These are phyloP conservation scores for Alsophila aescularia DNA, from an alignment of 2,888 invertebrate species.

Conservation along the genomic window DNA sequence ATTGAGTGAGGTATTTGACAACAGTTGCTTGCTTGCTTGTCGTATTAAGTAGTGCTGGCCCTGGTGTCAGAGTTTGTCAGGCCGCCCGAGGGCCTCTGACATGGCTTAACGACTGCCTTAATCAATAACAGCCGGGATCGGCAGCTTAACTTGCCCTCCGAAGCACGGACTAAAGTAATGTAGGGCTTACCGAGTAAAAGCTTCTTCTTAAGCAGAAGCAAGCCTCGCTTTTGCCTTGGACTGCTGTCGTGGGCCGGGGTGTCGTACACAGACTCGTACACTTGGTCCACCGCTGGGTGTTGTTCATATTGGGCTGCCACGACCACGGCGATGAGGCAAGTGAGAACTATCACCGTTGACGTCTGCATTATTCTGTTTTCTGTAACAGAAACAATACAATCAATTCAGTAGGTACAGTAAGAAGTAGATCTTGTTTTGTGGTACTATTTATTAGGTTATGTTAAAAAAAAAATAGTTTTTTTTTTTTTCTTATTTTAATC, in stretches of 20 bases:
- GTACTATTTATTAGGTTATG: too few species aligned
- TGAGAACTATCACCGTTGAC: constrained; percentile 68
- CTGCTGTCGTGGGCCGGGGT: constrained; percentile 65
- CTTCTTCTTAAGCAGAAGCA: constrained; percentile 75
- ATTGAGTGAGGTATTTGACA: too few species aligned
- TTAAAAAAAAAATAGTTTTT: too few species aligned
- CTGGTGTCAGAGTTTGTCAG: too few species aligned
- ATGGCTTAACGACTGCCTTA: too few species aligned
- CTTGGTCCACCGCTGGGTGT: constrained; percentile 51
- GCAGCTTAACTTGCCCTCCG: too few species aligned
- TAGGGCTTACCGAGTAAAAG: constrained; percentile 66
- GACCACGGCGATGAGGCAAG: constrained; percentile 68
- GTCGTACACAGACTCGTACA: constrained; percentile 55
- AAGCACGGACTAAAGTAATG: neutral
- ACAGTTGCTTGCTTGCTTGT: too few species aligned
- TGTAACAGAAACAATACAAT: constrained; percentile 26
- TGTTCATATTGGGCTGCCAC: constrained; percentile 56
- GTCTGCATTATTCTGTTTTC: constrained; percentile 68
- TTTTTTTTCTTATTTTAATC: too few species aligned
- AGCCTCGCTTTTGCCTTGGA: constrained; percentile 70
- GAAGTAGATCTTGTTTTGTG: too few species aligned
- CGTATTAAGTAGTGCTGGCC: too few species aligned
- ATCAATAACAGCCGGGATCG: too few species aligned
- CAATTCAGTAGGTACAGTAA: neutral
- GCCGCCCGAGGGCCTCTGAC: too few species aligned